Evolutionary conservation across 2,113 vertebrate species (phyloP).

Genomic region (Clarias macrocephalus): DNA sequence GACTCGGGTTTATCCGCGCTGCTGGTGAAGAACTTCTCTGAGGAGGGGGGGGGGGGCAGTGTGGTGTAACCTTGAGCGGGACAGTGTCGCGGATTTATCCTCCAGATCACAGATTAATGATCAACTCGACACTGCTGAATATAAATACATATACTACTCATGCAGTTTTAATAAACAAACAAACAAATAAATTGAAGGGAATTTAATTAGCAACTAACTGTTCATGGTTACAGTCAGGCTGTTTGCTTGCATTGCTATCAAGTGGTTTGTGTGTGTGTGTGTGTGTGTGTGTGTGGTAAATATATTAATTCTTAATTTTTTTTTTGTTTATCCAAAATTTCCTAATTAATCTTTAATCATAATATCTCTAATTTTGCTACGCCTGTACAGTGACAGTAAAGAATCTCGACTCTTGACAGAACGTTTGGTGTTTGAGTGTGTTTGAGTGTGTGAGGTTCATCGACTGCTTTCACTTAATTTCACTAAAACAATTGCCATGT

Average conservation of each 20-base stretch:
- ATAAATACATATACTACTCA: background rate
- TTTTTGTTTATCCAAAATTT: too few species aligned
- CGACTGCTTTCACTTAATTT: background rate
- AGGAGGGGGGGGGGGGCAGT: too few species aligned
- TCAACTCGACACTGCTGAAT: background rate
- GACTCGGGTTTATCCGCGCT: background rate
- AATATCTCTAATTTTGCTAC: too few species aligned
- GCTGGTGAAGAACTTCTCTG: background rate
- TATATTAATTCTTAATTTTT: background rate
- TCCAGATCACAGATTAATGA: background rate
- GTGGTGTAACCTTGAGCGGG: constrained; percentile 7
- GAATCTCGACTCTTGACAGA: background rate
- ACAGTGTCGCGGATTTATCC: background rate
- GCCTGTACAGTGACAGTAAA: too few species aligned
- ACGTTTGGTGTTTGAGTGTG: background rate
- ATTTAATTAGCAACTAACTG: background rate
- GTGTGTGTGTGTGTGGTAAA: background rate
- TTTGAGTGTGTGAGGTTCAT: background rate
- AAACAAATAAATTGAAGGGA: background rate
- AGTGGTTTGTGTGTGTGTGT: background rate
- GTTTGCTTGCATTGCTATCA: background rate
- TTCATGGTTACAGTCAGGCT: background rate
- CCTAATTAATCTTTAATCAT: too few species aligned
- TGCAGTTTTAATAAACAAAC: background rate
- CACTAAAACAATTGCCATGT: background rate